Base-by-base conservation (phyloP, 2,888 invertebrate species). In the Scaptomyza caliginosa region DNA sequence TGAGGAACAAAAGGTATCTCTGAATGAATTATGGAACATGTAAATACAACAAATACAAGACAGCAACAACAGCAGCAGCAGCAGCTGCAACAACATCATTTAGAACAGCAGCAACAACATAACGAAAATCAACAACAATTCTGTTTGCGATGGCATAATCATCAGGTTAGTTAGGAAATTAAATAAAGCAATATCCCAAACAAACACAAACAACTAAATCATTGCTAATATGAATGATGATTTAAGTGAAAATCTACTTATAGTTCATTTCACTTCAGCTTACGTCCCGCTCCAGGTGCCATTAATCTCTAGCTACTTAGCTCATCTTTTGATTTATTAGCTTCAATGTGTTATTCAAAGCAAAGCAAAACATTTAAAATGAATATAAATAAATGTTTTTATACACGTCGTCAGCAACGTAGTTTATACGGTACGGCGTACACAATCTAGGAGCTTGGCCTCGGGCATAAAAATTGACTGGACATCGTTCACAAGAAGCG, bases 111-210 rank as follows among this genome's bases (percentile, higher is more conserved):
- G 19, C 76, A 78, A 19, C 84, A 84, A 56, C 87, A 87, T 54
- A 89, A 86, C 72, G 90, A 89, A 42, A 88, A 90, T 65, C 90
- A 90, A 64, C 95, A 95, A 92, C 96, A 96, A 91, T 96, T 96
- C 92, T 96, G 96, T 91, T 93, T 96, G 89, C 94, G 96, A 91
- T 96, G 96, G 96, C 96, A 96, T 92, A 96, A 96, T 92, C 95
- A 94, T 91, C 94, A 94, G 93, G 94, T 94, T 93, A 93, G 46
- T 7, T n/a, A 28, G 16, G 2, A 7, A 8, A 45, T 23, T 11
- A 30, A 30, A 5, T 4, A 4, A 30, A 13, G n/a, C 4, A 11
- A 11, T n/a, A 4, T 28, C 11, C 11, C 8, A 28, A 11, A 28
- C 4, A 30, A 30, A 4, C 8, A 4, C 11, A 26, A 0, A 26